Percentiles rank a stretch among this genome's conserved stretches.
Evolutionary conservation across 2,113 vertebrate species (phyloP).

Genomic region (Gymnorhina tibicen): DNA sequence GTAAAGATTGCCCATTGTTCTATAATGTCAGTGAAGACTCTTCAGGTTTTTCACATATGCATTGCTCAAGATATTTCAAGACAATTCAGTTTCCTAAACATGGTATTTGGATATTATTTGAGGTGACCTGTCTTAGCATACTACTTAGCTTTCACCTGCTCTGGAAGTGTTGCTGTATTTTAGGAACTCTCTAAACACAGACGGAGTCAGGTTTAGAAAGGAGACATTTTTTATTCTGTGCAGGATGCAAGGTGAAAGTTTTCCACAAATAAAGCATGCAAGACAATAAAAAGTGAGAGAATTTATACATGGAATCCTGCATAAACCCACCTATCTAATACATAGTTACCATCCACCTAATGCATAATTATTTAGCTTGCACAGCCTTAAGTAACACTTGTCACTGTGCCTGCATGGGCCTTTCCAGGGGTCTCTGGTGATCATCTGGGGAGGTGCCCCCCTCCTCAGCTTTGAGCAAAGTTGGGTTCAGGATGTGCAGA

Average conservation of each 20-base stretch:
- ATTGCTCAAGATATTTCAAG: neutral
- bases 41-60: neutral
- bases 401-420: too few species aligned
- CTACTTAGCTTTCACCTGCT: neutral
- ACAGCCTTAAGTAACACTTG: neutral
- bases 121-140: neutral
- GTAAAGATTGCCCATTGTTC: neutral
- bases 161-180: neutral
- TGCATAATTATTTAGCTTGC: neutral
- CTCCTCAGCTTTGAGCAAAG: neutral
- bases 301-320: neutral
- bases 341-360: neutral
- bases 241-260: neutral
- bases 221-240: neutral
- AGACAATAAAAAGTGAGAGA: neutral
- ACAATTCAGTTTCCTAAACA: neutral
- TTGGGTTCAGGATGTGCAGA: neutral
- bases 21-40: neutral
- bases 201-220: neutral
- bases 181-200: neutral
- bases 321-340: neutral
- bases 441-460: accelerated
- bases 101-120: neutral
- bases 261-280: neutral
- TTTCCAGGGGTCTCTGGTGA: neutral